phyloP scores from a whole-genome alignment of 1,140 invertebrate genomes.

The Cydia amplana region DNA sequence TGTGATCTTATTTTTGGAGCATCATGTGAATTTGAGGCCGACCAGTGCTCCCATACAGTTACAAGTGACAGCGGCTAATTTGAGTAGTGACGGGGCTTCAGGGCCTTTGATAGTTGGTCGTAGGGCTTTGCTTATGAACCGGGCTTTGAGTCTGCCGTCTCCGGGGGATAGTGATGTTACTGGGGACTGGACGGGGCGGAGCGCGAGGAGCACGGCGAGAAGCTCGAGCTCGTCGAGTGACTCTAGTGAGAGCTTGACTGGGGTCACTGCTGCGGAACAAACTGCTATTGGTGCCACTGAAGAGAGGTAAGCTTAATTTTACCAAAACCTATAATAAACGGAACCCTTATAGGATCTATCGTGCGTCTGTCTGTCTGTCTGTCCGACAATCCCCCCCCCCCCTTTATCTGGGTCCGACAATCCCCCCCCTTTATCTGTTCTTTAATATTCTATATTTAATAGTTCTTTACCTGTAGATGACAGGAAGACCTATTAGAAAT shows the following conservation, averaged over 20 bases:
- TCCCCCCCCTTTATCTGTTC: no score
- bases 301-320: slow-evolving; percentile 70
- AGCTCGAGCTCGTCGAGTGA: slow-evolving; percentile 68
- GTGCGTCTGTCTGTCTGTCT: no score
- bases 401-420: no score
- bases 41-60: slow-evolving; percentile 74
- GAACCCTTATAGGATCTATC: no score
- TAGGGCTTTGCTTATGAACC: slow-evolving; percentile 67
- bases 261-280: slow-evolving; percentile 50
- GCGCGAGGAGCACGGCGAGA: slow-evolving; percentile 58
- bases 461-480: no score
- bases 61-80: slow-evolving; percentile 71
- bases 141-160: slow-evolving; percentile 67
- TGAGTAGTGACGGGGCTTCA: slow-evolving; percentile 65
- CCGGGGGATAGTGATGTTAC: slow-evolving; percentile 67
- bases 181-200: slow-evolving; percentile 64
- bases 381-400: no score
- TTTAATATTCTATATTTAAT: no score
- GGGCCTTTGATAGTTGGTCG: slow-evolving; percentile 72
- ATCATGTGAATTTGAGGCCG: slow-evolving; percentile 71
- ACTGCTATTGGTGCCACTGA: slow-evolving; percentile 55
- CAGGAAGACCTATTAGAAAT: no score
- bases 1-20: slow-evolving; percentile 73
- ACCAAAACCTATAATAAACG: no score
- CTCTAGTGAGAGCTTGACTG: slow-evolving; percentile 62